These are phyloP conservation scores for Aldrovandia affinis DNA, from an alignment of 2,797 vertebrate genomes.

Conservation along the genomic window DNA sequence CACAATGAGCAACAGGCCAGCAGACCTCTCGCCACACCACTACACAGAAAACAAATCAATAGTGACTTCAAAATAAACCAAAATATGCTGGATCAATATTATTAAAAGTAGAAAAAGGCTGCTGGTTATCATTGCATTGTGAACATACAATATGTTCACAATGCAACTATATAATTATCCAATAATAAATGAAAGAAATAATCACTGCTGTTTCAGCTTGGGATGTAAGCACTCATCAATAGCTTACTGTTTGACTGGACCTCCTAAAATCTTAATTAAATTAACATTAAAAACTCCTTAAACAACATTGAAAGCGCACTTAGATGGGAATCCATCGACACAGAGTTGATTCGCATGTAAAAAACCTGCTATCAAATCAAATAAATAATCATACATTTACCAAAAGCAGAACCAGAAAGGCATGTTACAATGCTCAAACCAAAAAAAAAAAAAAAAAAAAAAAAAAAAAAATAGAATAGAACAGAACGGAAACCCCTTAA, in stretches of 20 bases:
- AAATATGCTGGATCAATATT: neutral
- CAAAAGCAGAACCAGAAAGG: neutral
- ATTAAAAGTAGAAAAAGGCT: neutral
- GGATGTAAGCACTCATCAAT: neutral
- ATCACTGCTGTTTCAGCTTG: neutral
- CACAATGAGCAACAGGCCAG: neutral
- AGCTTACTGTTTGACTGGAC: neutral
- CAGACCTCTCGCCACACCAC: neutral
- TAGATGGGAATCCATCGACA: neutral
- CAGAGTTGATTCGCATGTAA: neutral
- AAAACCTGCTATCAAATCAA: neutral
- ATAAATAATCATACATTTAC: neutral
- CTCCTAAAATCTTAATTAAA: too few relatives aligned
- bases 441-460: conserved; percentile 38
- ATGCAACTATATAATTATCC: neutral
- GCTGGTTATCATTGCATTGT: neutral
- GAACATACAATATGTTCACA: neutral
- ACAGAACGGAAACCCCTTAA: conserved; percentile 9
- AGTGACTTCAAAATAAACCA: neutral
- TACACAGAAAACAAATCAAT: neutral
- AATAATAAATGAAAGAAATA: neutral
- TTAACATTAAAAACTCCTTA: neutral
- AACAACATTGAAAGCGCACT: neutral
- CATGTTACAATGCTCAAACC: neutral
- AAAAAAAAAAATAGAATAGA: conserved; percentile 42